Conservation (phyloP, 35 echinoderm and acorn worm species). For the Apostichopus parvimensis region DNA sequence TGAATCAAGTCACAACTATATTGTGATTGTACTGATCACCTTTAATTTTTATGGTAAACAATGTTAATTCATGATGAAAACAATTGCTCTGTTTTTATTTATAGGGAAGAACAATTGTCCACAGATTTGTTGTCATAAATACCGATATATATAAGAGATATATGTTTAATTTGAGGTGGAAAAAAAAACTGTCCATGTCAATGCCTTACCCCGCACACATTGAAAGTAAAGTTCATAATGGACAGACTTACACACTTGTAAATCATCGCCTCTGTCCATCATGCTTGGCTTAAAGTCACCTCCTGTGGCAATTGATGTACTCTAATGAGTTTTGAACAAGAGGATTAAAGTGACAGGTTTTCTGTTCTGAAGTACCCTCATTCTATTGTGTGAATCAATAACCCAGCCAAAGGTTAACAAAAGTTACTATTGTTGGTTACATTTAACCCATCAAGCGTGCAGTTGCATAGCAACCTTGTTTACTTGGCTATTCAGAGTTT, state of each 20-base stretch:
- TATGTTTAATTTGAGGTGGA: not conserved
- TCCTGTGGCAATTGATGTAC: not conserved
- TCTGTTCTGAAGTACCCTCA: not conserved
- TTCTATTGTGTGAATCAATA: not conserved
- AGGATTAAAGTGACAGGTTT: not conserved
- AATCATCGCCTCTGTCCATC: not conserved
- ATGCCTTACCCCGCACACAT: not conserved
- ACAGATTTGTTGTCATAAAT: too few relatives aligned
- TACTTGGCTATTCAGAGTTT: not conserved
- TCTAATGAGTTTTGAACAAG: not conserved
- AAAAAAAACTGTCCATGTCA: not conserved
- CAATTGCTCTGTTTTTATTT: too few relatives aligned
- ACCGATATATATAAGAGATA: not conserved
- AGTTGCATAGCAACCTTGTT: slow-evolving; percentile 7
- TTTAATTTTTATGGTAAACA: too few relatives aligned
- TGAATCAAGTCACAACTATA: too few relatives aligned
- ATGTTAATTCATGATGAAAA: too few relatives aligned
- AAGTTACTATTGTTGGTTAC: not conserved
- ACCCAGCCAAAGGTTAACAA: not conserved
- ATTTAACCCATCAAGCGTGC: not conserved
- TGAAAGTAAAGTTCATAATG: not conserved
- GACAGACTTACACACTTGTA: too few relatives aligned
- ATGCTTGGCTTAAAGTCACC: not conserved
- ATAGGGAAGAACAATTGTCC: too few relatives aligned
- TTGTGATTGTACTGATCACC: too few relatives aligned